Base-by-base conservation (phyloP, 2,888 invertebrate species). In the Meta bourneti region DNA sequence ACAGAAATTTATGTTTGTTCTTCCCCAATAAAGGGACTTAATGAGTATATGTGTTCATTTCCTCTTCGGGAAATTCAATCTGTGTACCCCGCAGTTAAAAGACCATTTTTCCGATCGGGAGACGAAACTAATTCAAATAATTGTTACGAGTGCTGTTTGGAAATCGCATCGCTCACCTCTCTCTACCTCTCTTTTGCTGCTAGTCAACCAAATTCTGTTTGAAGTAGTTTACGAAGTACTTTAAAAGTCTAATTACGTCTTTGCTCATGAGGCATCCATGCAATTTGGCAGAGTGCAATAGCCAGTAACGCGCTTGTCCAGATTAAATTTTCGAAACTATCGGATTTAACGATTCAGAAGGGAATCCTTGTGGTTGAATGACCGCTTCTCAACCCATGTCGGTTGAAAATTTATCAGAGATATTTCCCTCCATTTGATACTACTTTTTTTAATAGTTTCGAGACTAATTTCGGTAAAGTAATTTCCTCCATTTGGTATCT, bases 181-280 rank as follows among this genome's bases (percentile, higher is more conserved):
- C 34, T 49, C 4, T 81, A 19, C 70, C 11, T 49, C 52, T 72
- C 71, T 72, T 82, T 20, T 51, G 72, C 82, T 51, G 52, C 71
- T 51, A 77, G 77, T 77, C 49, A 51, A n/a, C 19, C 19, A 20
- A 71, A 72, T 82, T 82, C 71, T 82, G 71, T 72, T 72, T 82
- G 71, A 82, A 82, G 82, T 72, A 82, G 82, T 82, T 82, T 82
- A 82, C 82, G 72, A 72, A 82, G 82, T 82, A 82, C 71, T 82
- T 82, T 82, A 72, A 34, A 82, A 82, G 71, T 49, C 71, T 72
- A 72, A 82, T 82, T 82, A 82, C 19, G 82, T 51, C 51, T 72
- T 72, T 70, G 70, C 71, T 51, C 82, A 20, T 82, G 71, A 51
- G 19, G 71, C 71, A 19, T 52, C 82, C 34, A 71, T 82, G 72